Base-by-base conservation (phyloP, 2,888 invertebrate species). In the Spicauda simplicius region DNA sequence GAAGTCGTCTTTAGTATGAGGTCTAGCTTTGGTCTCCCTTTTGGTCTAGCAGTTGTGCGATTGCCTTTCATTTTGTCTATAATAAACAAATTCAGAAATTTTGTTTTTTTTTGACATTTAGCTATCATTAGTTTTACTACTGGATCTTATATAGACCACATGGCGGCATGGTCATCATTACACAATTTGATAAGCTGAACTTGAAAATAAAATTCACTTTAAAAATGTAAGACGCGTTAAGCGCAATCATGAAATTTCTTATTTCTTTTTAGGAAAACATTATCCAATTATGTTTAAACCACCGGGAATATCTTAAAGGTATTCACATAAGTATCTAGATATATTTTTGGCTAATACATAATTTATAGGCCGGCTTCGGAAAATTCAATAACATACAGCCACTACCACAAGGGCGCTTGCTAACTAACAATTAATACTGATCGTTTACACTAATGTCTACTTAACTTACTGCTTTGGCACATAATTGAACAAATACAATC, bases 21-120 rank as follows among this genome's bases (percentile, higher is more conserved):
- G 74, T 82, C 79, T 74, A 75, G 76, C 69, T 82, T 85, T 86
- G 85, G 86, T 86, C 87, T 85, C 80, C 74, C 75, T 77, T 82
- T 87, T 87, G 86, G 85, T 89, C 84, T 77, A 76, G 73, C 74
- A 77, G 76, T 88, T 88, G 87, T 88, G 85, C 88, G 84, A 80
- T 71, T 79, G 77, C 33, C 73, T 82, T 81, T 37, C 11, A 30
- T 2, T 33, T 37, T 41, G 14, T 41, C 41, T 14, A 4, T 41
- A 33, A 33, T 33, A 41, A 41, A 41, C 12, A 14, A 3, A 33
- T 10, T 33, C 33, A 3, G 41, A 12, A 41, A 41, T 41, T 41
- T 41, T 11, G 41, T 41, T 33, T 1, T 3, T n/a, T 2, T 25
- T 25, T 41, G 41, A 3, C 41, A 41, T 41, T 41, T 41, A 41